Base-by-base conservation (phyloP, 2,888 invertebrate species). In the Mythimna impura region DNA sequence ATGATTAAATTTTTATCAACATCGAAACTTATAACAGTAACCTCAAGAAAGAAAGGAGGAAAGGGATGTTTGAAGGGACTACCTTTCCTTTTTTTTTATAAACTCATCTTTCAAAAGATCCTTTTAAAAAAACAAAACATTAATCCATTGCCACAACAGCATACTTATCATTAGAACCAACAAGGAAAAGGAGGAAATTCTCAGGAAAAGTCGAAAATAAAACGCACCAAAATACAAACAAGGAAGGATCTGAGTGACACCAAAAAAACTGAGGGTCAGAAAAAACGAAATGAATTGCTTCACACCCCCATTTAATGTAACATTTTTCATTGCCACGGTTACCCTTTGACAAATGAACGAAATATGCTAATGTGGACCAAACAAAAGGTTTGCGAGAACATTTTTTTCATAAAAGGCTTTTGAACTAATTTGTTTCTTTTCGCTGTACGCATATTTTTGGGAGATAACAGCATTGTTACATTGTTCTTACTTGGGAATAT, bases 271-370 rank as follows among this genome's bases (percentile, higher is more conserved):
- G 52, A 57, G 64, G 73, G 73, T 57, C 73, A 66, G n/a, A 78
- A 65, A 65, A 65, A 79, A 61, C 60, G 40, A 73, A 79, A 64
- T 55, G 40, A 79, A 76, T 73, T 72, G 47, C 30, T 72, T 70
- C 40, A 69, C 71, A 71, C 71, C 25, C 58, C 47, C n/a, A 34
- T 72, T 81, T 78, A 82, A 73, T 69, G 58, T 78, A 62, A 34
- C 63, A 82, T 80, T 78, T 82, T 82, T 80, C 80, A 80, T 73
- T 69, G 82, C 60, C 80, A 65, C 52, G 30, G 43, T 60, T 72
- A 81, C 66, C 40, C 81, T 77, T 82, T 82, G 84, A 84, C 55
- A 81, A 82, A 82, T 82, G 81, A 71, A 71, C 62, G 71, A 82
- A 82, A 81, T 82, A 82, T 82, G 82, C 69, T 84, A 82, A 82